phyloP scores from a whole-genome alignment of 2,888 invertebrate genomes.

The Xylota sylvarum region DNA sequence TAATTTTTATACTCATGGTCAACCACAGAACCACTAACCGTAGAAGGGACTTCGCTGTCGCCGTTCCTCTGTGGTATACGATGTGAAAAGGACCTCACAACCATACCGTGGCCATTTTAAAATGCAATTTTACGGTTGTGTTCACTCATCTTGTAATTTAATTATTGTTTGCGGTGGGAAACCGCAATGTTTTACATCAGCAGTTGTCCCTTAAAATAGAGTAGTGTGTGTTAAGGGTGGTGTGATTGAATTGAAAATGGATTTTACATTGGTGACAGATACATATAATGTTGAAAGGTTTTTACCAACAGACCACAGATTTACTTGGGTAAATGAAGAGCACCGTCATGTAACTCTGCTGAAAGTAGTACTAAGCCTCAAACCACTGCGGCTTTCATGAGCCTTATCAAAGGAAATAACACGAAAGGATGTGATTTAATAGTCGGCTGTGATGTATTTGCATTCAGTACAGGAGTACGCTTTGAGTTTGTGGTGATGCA shows the following conservation, averaged over 20 bases:
- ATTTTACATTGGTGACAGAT: not conserved
- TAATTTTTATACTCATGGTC: constrained; percentile 29
- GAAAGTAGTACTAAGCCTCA: no score
- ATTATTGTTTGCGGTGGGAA: constrained; percentile 32
- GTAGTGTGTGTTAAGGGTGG: not conserved
- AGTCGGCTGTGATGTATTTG: no score
- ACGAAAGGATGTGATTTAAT: no score
- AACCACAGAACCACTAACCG: not conserved
- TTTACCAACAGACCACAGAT: no score
- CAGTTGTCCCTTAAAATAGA: not conserved
- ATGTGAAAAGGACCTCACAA: not conserved
- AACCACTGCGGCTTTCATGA: no score
- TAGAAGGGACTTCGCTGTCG: not conserved
- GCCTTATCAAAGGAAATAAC: no score
- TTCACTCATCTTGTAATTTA: constrained; percentile 33
- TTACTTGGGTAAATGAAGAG: no score
- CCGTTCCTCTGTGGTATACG: not conserved
- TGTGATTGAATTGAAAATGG: not conserved
- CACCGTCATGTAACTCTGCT: no score
- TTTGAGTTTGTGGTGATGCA: no score
- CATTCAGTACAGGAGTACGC: no score
- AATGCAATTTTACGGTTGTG: constrained; percentile 30
- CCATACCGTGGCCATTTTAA: constrained; percentile 21
- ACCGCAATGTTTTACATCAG: constrained; percentile 11
- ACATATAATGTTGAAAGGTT: no score